phyloP scores from a whole-genome alignment of 2,888 invertebrate species.

The Tiliacea citrago region DNA sequence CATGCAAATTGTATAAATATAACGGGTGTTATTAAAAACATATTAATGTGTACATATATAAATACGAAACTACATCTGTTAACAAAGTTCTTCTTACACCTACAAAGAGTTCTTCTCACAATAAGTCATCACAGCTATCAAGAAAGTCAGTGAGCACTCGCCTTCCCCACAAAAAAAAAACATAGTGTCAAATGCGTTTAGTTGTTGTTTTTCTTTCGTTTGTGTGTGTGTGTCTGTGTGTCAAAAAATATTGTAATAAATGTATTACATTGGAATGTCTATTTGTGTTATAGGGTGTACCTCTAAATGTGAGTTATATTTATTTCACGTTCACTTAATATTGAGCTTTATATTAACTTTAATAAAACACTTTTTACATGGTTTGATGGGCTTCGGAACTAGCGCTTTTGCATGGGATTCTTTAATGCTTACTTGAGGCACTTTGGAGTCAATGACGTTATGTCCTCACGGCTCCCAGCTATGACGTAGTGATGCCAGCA shows the following conservation, averaged over 20 bases:
- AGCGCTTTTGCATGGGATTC: constrained; percentile 72
- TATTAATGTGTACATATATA: constrained; percentile 16
- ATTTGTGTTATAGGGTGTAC: constrained; percentile 62
- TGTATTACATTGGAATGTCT: constrained; percentile 59
- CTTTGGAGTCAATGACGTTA: constrained; percentile 85
- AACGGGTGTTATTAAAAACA: constrained; percentile 10
- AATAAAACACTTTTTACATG: constrained; percentile 46
- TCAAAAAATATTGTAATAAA: constrained; percentile 51
- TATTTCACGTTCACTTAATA: constrained; percentile 50
- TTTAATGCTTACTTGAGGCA: constrained; percentile 67
- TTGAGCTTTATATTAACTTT: constrained; percentile 59
- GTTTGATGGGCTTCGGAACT: constrained; percentile 60
- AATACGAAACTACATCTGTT: constrained; percentile 18
- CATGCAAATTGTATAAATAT: background rate
- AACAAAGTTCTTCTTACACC: background rate
- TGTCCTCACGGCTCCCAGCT: constrained; percentile 85
- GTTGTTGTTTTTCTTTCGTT: constrained; percentile 51
- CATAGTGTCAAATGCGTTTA: constrained; percentile 49
- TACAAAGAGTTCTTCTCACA: constrained; percentile 22
- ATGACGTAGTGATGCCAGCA: constrained; percentile 58
- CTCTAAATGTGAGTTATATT: constrained; percentile 63
- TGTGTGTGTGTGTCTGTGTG: constrained; percentile 57
- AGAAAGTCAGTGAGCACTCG: constrained; percentile 52
- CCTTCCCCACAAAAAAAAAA: constrained; percentile 61
- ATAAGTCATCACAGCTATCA: constrained; percentile 34